Base-by-base conservation (phyloP, 2,888 invertebrate species). In the Paralinhomoeus sp. region DNA sequence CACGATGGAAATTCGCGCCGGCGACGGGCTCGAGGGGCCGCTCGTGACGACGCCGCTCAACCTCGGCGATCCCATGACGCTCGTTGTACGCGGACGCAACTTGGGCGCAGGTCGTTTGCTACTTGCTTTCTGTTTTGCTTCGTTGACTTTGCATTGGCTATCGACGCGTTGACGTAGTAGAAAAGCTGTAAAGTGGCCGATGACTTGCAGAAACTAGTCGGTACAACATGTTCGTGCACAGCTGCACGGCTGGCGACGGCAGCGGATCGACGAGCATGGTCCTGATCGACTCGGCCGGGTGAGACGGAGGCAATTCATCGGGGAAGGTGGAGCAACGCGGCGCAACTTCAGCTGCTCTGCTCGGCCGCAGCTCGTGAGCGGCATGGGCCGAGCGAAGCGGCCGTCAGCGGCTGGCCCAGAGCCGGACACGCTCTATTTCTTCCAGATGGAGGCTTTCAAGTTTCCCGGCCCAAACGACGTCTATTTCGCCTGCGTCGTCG, bases 161-260 rank as follows among this genome's bases (percentile, higher is more conserved):
- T 5, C 27, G 27, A 27, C 27, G 7, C n/a, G n/a, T n/a, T n/a
- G n/a, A n/a, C n/a, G n/a, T n/a, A n/a, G n/a, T n/a, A n/a, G n/a
- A n/a, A n/a, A n/a, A n/a, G n/a, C n/a, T n/a, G n/a, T 5, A 27
- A 27, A 9, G 27, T 27, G 27, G 5, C 27, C 27, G 5, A 5
- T 27, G 18, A 35, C 18, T 23, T 51, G 41, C 41, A 57, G 58
- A 52, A 27, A 42, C 47, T 2, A 45, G 47, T 20, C 47, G 51
- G n/a, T 58, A 49, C 48, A 57, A 56, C 45, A 57, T 60, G 53
- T 57, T 58, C 42, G 60, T 57, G 5, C 60, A 60, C 47, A 56
- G 55, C 12, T 60, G 60, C 42, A 56, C 53, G 41, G 58, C 58
- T 1, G 51, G 56, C 9, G 58, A 59, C 43, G 58, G 57, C 24